Conservation (phyloP, 2,113 vertebrate species). For the Bothrops jararaca region DNA sequence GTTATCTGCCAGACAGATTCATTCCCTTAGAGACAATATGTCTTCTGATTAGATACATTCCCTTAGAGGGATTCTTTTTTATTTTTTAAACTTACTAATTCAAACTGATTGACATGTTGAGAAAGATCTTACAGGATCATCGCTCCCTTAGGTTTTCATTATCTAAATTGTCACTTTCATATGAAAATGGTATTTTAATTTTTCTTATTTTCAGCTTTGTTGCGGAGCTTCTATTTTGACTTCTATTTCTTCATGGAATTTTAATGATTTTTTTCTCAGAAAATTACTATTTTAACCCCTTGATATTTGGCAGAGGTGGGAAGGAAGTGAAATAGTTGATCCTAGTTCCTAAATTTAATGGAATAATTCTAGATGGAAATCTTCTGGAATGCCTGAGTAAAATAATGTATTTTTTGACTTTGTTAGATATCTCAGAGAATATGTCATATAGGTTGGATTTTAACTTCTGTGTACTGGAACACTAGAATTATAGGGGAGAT, state of each 20-base stretch:
- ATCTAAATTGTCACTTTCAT: not conserved
- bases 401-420: not conserved
- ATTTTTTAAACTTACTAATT: not conserved
- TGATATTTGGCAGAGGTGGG: not conserved
- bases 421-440: not conserved
- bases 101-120: not conserved
- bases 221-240: not conserved
- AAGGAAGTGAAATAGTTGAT: not conserved
- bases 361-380: not conserved
- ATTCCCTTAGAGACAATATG: not conserved
- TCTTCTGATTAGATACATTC: not conserved
- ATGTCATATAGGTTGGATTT: not conserved
- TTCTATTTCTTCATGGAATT: not conserved
- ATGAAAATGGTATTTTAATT: not conserved
- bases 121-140: not conserved
- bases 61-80: not conserved
- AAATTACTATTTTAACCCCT: not conserved
- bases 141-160: not conserved
- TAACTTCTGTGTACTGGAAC: not conserved
- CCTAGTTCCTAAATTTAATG: not conserved
- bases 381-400: not conserved
- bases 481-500: not conserved
- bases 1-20: not conserved
- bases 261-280: not conserved
- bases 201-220: not conserved